Base-by-base conservation (phyloP, 2,113 vertebrate genomes). In the Ifrita kowaldi region DNA sequence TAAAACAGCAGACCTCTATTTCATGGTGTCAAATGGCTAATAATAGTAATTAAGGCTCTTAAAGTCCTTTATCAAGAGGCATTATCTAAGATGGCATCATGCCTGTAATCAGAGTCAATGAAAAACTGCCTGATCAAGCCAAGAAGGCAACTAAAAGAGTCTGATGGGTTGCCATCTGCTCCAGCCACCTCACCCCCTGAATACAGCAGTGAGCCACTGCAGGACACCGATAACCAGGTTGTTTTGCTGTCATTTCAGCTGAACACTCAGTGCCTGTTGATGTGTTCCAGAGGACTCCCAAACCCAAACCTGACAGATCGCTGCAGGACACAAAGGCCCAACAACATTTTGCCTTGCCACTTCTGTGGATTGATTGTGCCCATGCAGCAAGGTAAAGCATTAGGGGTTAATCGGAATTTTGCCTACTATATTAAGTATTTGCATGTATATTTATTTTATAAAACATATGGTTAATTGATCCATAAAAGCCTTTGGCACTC, bases 1-100 rank as follows among this genome's bases (percentile, higher is more conserved):
- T 79, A 64, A 94, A 93, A 85, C 49, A 89, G 26, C 22, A 95
- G 46, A 91, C 33, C 33, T 91, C n/a, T 70, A 2, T 78, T 88
- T 84, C 57, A 30, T 57, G 39, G 28, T 87, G 75, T 93, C 63
- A 86, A 64, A 77, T 50, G 35, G 28, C 62, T 89, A 82, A 76
- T 59, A 21, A 78, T 14, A 89, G 63, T 74, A 55, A 89, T 84
- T 84, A 90, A 81, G 47, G 71, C 57, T 67, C 74, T 76, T 62
- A 26, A 28, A 91, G 47, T 67, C 75, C 65, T 82, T 84, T 79
- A 90, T 50, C 39, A 77, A 64, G 75, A 23, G 27, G 26, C 52
- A 52, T 90, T 90, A 92, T 67, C 80, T 71, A 59, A 92, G 59
- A 33, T 33, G 55, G 84, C 19, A 75, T 84, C 64, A 33, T 17